A percentile compares a stretch with the other conserved stretches of the same genome.
Evolutionary conservation across 1,140 invertebrate genomes (phyloP).

Genomic region (Nomia melanderi): DNA sequence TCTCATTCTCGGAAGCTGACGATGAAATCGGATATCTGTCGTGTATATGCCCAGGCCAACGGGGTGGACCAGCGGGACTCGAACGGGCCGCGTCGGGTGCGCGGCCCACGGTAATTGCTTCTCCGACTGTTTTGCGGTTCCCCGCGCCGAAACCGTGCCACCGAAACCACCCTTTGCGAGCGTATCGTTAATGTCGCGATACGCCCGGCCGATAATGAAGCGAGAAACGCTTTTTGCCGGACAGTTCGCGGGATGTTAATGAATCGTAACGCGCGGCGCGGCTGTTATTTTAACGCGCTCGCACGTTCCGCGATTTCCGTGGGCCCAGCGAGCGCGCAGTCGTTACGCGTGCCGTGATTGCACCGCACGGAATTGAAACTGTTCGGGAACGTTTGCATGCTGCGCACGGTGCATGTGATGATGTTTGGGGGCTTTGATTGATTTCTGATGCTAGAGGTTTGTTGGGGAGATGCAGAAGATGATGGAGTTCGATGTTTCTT

Average conservation of each 20-base stretch:
- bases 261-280: constrained; percentile 43
- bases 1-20: constrained; percentile 69
- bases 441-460: no score
- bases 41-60: constrained; percentile 48
- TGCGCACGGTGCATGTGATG: no score
- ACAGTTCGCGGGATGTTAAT: constrained; percentile 63
- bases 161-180: constrained; percentile 37
- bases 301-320: constrained; percentile 13
- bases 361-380: constrained; percentile 40
- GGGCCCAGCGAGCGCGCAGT: not conserved
- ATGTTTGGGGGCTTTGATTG: no score
- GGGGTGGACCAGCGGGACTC: constrained; percentile 4
- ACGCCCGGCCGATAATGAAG: constrained; percentile 60
- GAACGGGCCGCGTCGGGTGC: not conserved
- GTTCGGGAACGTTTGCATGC: no score
- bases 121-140: constrained; percentile 65
- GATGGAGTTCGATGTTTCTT: no score
- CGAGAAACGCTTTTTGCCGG: constrained; percentile 59
- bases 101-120: constrained; percentile 54
- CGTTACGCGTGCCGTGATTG: constrained; percentile 35
- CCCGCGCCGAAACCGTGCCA: no score
- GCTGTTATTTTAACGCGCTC: constrained; percentile 48
- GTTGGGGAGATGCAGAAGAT: no score
- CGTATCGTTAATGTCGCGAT: constrained; percentile 63
- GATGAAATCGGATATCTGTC: constrained; percentile 69